These are phyloP conservation scores for Cynodonichthys magdalenae DNA, from an alignment of 2,797 vertebrate species.

Conservation along the genomic window DNA sequence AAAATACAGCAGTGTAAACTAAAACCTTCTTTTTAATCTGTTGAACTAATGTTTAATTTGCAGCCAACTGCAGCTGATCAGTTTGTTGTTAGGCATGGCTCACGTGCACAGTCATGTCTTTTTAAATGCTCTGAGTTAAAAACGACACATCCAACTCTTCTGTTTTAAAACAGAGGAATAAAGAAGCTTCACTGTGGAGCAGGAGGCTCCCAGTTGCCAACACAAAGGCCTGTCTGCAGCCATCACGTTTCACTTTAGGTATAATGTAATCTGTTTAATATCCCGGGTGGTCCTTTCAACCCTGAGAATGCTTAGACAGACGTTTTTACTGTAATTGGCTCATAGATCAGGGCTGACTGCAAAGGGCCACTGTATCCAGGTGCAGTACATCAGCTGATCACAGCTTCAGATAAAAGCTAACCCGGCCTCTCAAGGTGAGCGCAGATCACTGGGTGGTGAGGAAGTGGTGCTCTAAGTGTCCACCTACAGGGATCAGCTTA, in stretches of 20 bases:
- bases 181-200: slow-evolving; percentile 12
- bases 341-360: slow-evolving; percentile 62
- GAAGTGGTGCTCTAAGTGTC: slow-evolving; percentile 10
- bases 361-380: slow-evolving; percentile 44
- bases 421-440: slow-evolving; percentile 53
- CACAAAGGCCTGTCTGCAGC: slow-evolving; percentile 56
- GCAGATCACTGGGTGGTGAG: slow-evolving; percentile 5
- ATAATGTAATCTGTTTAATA: slow-evolving; percentile 76
- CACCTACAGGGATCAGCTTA: not conserved
- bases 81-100: not conserved
- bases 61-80: too few species aligned
- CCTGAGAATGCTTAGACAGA: slow-evolving; percentile 71
- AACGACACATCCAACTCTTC: slow-evolving; percentile 11
- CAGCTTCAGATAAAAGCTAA: slow-evolving; percentile 49
- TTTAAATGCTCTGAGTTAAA: slow-evolving; percentile 35
- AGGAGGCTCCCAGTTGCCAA: slow-evolving; percentile 28
- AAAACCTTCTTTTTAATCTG: too few species aligned
- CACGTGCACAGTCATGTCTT: slow-evolving; percentile 14
- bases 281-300: slow-evolving; percentile 68
- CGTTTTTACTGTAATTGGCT: slow-evolving; percentile 70
- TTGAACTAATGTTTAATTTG: too few species aligned
- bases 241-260: slow-evolving; percentile 68
- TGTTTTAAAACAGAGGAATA: slow-evolving; percentile 13
- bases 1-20: too few species aligned
- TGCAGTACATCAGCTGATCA: slow-evolving; percentile 64